Conservation (phyloP, 2,888 invertebrate species). For the Taenaris catops region DNA sequence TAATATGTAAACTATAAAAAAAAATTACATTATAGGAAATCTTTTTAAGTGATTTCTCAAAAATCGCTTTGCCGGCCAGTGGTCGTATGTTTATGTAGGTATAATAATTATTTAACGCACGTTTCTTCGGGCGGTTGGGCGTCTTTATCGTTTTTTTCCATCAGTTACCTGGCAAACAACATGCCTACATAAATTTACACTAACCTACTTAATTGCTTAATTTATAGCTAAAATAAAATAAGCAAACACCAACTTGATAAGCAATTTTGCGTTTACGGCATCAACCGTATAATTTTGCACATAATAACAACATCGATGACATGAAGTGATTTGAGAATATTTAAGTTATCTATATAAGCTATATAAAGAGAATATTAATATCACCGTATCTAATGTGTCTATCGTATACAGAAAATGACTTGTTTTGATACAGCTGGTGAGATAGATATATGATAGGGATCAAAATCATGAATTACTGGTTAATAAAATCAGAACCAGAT, state of each 20-base stretch:
- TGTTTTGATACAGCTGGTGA: too few relatives aligned
- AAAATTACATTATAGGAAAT: background rate
- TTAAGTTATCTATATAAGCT: background rate
- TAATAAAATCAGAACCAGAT: too few relatives aligned
- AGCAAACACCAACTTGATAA: slow-evolving; percentile 4
- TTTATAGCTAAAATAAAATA: slow-evolving; percentile 24
- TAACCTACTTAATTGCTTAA: slow-evolving; percentile 25
- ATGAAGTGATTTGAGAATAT: slow-evolving; percentile 1
- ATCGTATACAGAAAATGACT: too few relatives aligned
- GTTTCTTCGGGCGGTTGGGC: slow-evolving; percentile 9
- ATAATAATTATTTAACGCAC: slow-evolving; percentile 15
- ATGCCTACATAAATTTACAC: slow-evolving; percentile 23
- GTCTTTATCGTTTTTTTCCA: slow-evolving; percentile 16
- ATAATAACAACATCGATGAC: slow-evolving; percentile 7
- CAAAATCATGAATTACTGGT: too few relatives aligned
- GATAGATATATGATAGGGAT: too few relatives aligned
- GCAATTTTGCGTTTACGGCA: slow-evolving; percentile 3
- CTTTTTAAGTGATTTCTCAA: too few relatives aligned
- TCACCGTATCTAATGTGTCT: too few relatives aligned
- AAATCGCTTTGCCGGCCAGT: background rate
- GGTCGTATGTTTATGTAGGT: slow-evolving; percentile 1
- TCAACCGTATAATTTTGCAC: slow-evolving; percentile 14
- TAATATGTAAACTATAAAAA: too few relatives aligned
- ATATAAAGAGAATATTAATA: too few relatives aligned
- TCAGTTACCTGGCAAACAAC: slow-evolving; percentile 17